Percentiles rank a stretch among this genome's conserved stretches.
phyloP scores from a whole-genome alignment of 2,113 vertebrate species.

The Gavia stellata region DNA sequence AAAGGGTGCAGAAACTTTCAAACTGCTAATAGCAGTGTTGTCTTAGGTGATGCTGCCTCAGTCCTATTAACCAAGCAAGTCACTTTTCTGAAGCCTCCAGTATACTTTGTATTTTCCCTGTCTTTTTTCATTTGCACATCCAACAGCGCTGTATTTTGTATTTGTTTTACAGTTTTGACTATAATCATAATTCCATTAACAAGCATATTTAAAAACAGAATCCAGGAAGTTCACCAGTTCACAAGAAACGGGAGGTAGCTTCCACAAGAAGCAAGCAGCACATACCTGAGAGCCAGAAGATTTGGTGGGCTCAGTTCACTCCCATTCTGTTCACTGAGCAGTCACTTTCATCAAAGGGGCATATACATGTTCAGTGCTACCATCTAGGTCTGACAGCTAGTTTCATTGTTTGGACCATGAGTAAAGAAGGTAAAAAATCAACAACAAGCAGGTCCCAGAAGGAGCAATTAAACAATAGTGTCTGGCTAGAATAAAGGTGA shows the following conservation, averaged over 20 bases:
- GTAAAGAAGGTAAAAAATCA: neutral
- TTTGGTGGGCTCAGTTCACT: neutral
- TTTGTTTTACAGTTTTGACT: neutral
- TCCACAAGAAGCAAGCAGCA: neutral
- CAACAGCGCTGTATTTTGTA: neutral
- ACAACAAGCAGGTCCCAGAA: neutral
- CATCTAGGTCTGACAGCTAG: neutral
- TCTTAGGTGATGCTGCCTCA: neutral
- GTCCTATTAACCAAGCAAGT: neutral
- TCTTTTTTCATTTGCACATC: neutral
- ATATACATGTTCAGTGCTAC: neutral
- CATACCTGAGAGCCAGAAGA: neutral
- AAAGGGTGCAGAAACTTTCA: neutral
- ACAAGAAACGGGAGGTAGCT: neutral
- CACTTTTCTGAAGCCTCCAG: neutral
- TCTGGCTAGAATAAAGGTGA: neutral
- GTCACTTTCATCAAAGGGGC: neutral
- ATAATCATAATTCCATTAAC: neutral
- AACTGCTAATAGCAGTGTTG: neutral
- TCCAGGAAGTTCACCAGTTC: neutral
- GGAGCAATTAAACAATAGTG: neutral
- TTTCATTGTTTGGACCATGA: neutral
- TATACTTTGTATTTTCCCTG: neutral
- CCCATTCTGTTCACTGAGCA: fast-evolving
- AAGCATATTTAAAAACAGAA: neutral